Base-by-base conservation (phyloP, 2,888 invertebrate species). In the Tupiocoris notatus region DNA sequence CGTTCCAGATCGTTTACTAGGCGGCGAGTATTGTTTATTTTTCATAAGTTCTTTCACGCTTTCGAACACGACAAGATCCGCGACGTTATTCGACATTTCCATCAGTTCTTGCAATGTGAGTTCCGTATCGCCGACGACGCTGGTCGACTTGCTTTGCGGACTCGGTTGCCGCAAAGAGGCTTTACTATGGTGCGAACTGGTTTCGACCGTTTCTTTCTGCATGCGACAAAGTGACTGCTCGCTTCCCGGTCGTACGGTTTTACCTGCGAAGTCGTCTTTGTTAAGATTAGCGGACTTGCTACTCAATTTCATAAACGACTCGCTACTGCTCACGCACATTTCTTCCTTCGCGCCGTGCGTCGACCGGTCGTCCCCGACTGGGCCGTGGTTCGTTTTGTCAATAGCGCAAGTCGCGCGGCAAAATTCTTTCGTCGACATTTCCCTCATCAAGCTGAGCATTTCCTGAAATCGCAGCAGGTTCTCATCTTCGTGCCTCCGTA, bases 21-120 rank as follows among this genome's bases (percentile, higher is more conserved):
- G 73, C 3, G 73, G 39, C 16, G 16, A 21, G 22, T 73, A 73
- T 9, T 39, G 61, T 9, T 54, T 54, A 2, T n/a, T 39, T 0
- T 54, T 62, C 54, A 62, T 54, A 61, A 73, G 7, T 16, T 54
- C 62, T 0, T 73, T 73, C n/a, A 73, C 63, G 2, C 17, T 63
- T 54, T 73, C 73, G 21, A 73, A n/a, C 16, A 73, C 63, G 12
- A 73, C 22, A 9, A 73, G 21, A 20, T 73, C 73, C 1, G 73
- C 62, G 3, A 73, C 25, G 62, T 39, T 25, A 20, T 18, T 54
- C 20, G 73, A 61, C 3, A 63, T 16, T 39, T 73, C 73, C 9
- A 73, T 62, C 17, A 73, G n/a, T 21, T 73, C 62, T 3, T 54
- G 73, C 2, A 73, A 18, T 18, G 73, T 39, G 62, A 73, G 18